Conservation (phyloP, 2,113 vertebrate species). For the Labrus mixtus region DNA sequence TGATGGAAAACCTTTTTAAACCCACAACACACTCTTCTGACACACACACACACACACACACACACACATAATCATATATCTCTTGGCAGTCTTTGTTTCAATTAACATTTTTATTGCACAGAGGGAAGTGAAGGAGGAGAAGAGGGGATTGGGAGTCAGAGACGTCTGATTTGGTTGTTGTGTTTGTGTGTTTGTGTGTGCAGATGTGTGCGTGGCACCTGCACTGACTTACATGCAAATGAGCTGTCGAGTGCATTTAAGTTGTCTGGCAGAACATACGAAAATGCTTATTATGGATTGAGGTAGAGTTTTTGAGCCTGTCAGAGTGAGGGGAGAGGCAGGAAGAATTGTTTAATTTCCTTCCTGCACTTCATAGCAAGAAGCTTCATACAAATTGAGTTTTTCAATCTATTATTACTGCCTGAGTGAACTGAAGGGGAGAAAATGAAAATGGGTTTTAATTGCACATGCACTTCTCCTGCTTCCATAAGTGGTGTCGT, state of each 20-base stretch:
- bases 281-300: conserved; percentile 32
- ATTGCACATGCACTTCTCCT: conserved; percentile 53
- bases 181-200: conserved; percentile 51
- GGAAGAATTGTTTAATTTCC: conserved; percentile 57
- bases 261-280: conserved; percentile 25
- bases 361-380: conserved; percentile 48
- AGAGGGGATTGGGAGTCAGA: conserved; percentile 36
- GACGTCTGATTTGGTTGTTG: conserved; percentile 32
- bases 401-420: conserved; percentile 62
- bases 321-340: background rate
- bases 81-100: conserved; percentile 73
- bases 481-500: conserved; percentile 66
- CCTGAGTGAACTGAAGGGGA: conserved; percentile 59
- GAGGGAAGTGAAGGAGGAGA: conserved; percentile 45
- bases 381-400: conserved; percentile 57
- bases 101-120: conserved; percentile 81
- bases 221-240: conserved; percentile 16
- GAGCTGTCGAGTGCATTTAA: conserved; percentile 25
- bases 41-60: conserved; percentile 1
- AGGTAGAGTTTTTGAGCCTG: conserved; percentile 27
- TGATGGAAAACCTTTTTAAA: conserved; percentile 53
- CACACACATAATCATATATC: conserved; percentile 49
- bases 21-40: conserved; percentile 38
- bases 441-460: conserved; percentile 70
- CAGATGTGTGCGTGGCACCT: background rate